Percentiles rank a stretch among this genome's conserved stretches.
Evolutionary conservation across 2,888 invertebrate species (phyloP).

Genomic region (Pseudococcus longispinus): DNA sequence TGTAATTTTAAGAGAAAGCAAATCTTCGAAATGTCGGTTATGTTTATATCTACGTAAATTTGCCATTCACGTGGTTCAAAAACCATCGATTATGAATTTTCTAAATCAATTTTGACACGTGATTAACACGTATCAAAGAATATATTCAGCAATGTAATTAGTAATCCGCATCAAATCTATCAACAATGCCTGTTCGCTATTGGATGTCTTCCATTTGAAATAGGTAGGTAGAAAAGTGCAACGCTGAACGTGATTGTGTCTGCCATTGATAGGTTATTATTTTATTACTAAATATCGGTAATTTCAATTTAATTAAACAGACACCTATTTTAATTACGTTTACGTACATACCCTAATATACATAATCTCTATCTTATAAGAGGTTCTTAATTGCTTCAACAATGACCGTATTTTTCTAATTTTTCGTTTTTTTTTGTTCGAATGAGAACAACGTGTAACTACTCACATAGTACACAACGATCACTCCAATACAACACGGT

Average conservation of each 20-base stretch:
- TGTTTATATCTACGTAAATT: background rate
- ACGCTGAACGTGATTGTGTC: background rate
- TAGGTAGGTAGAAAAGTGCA: background rate
- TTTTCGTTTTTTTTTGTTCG: background rate
- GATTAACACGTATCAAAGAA: background rate
- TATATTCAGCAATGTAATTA: background rate
- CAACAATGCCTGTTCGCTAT: background rate
- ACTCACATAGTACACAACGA: too few relatives aligned
- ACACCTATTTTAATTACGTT: background rate
- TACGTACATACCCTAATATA: background rate
- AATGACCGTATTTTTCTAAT: background rate
- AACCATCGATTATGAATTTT: background rate
- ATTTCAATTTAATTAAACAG: background rate
- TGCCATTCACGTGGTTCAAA: background rate
- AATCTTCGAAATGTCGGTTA: background rate
- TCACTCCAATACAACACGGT: background rate
- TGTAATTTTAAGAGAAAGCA: background rate
- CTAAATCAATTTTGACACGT: background rate
- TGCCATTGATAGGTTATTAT: background rate
- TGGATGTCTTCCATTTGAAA: background rate
- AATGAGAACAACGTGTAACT: background rate
- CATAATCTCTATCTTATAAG: background rate
- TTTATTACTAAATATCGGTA: background rate
- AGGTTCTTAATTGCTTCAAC: background rate
- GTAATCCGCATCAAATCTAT: background rate